A percentile compares a stretch with the other conserved stretches of the same genome.
Conservation (phyloP, 2,888 invertebrate species). For the Ormia ochracea region DNA sequence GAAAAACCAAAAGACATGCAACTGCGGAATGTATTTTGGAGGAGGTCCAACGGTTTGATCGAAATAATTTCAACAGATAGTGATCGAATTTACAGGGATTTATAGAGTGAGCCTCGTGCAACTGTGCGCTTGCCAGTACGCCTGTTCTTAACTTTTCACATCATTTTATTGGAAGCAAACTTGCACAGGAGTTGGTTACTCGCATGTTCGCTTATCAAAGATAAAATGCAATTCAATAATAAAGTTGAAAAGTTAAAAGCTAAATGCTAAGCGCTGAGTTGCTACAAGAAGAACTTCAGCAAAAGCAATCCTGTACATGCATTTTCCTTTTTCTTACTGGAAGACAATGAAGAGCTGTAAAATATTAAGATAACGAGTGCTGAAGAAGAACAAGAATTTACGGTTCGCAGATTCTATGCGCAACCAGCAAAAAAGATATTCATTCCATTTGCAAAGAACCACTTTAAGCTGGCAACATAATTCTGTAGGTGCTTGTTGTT, state of each 20-base stretch:
- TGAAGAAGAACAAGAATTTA: constrained; percentile 15
- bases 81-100: no score
- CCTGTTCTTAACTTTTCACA: not conserved
- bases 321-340: not conserved
- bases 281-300: constrained; percentile 22
- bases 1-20: no score
- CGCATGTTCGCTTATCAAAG: not conserved
- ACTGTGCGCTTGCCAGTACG: no score
- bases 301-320: not conserved
- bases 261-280: constrained; percentile 18
- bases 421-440: not conserved
- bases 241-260: constrained; percentile 51
- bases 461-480: constrained; percentile 16
- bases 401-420: not conserved
- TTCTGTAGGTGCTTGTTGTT: not conserved
- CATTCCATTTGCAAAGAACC: constrained; percentile 2
- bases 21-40: no score
- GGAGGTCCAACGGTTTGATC: no score
- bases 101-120: no score
- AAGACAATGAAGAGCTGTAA: not conserved
- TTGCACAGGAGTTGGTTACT: not conserved
- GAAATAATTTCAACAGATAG: no score
- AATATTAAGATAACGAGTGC: not conserved
- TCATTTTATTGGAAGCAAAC: not conserved
- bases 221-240: constrained; percentile 38